Conservation (phyloP, 2,113 vertebrate species). For the Phalacrocorax pelagicus region DNA sequence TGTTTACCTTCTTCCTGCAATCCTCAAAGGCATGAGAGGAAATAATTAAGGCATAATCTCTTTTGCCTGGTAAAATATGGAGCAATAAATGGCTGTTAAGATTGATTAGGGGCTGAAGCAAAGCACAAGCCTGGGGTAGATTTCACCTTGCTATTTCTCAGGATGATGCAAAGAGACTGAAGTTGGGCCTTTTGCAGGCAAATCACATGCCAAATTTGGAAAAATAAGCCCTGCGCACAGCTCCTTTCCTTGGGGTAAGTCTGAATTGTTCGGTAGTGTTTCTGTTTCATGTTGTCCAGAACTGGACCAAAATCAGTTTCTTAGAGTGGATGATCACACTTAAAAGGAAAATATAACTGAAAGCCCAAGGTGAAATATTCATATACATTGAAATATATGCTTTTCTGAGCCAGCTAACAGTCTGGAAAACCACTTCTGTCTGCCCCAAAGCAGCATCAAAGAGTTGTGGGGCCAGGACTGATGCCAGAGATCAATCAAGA, state of each 20-base stretch:
- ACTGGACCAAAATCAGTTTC: neutral
- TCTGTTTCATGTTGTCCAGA: neutral
- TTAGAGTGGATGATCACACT: neutral
- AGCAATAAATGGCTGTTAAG: constrained; percentile 21
- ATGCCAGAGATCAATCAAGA: neutral
- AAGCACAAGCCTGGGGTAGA: neutral
- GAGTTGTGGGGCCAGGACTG: neutral
- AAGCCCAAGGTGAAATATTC: neutral
- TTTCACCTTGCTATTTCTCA: neutral
- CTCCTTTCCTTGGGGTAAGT: neutral
- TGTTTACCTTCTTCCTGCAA: neutral
- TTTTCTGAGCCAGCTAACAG: neutral
- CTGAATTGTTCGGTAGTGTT: neutral
- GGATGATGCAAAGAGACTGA: neutral
- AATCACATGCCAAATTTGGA: neutral
- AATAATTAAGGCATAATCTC: constrained; percentile 41
- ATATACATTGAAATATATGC: neutral
- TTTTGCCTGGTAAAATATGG: constrained; percentile 16
- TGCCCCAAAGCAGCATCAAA: neutral
- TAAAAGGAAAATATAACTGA: neutral
- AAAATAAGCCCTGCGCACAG: neutral
- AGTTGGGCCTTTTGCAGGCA: neutral
- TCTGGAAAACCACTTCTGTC: neutral
- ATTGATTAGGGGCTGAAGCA: neutral
- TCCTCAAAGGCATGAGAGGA: neutral